phyloP scores from a whole-genome alignment of 1,140 invertebrate species.

The Riptortus pedestris region DNA sequence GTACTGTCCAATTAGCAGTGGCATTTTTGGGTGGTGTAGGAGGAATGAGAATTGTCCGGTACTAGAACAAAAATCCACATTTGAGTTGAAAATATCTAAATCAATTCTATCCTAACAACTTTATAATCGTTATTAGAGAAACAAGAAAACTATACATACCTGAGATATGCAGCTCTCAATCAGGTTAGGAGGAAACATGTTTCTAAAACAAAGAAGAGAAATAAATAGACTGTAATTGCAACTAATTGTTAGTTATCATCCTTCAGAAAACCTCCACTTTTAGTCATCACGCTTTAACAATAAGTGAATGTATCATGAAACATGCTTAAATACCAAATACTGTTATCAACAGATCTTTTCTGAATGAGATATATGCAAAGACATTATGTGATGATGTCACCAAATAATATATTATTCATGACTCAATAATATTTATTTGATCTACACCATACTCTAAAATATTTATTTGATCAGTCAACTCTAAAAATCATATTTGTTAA shows the following conservation, averaged over 20 bases:
- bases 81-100: neutral
- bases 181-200: conserved; percentile 85
- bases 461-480: no score
- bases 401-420: no score
- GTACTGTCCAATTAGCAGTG: neutral
- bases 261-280: no score
- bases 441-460: no score
- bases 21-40: neutral
- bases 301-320: no score
- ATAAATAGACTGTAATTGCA: neutral
- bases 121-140: neutral
- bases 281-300: no score
- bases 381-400: no score
- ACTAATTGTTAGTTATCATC: neutral
- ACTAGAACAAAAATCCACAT: neutral
- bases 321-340: no score
- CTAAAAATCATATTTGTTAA: no score
- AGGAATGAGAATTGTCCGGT: neutral
- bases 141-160: conserved; percentile 38
- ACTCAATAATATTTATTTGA: no score
- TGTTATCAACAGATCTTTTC: neutral
- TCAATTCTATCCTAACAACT: neutral
- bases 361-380: no score
- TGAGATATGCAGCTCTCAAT: conserved; percentile 66
- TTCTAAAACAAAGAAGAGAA: conserved; percentile 45